These are phyloP conservation scores for Augochlora pura DNA, from an alignment of 1,140 invertebrate genomes.

Conservation along the genomic window DNA sequence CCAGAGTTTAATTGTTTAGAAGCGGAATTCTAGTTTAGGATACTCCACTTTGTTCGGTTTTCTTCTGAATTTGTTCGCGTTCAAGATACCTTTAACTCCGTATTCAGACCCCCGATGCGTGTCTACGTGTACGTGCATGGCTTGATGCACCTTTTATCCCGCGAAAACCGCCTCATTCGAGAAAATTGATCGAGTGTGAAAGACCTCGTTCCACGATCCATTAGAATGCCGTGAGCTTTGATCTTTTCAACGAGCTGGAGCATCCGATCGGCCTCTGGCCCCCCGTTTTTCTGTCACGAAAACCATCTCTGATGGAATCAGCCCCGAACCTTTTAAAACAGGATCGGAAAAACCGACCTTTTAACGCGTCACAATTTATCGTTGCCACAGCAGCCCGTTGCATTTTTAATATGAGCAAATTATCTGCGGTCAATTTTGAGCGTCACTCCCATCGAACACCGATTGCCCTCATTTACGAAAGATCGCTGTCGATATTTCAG, in stretches of 20 bases:
- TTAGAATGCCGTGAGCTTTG: constrained; percentile 69
- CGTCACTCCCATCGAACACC: background rate
- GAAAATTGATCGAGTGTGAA: constrained; percentile 74
- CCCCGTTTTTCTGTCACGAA: background rate
- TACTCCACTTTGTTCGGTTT: background rate
- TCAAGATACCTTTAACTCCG: constrained; percentile 38
- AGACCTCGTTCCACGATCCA: constrained; percentile 65
- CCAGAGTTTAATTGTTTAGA: background rate
- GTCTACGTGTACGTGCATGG: constrained; percentile 61
- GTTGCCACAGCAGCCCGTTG: background rate
- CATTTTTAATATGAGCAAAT: constrained; percentile 23
- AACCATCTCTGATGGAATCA: constrained; percentile 47
- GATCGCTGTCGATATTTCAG: background rate
- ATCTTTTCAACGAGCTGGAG: constrained; percentile 68
- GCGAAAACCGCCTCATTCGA: constrained; percentile 70
- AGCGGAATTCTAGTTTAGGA: background rate
- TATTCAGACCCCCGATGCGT: constrained; percentile 46
- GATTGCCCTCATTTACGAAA: too few species aligned
- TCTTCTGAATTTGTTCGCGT: constrained; percentile 39
- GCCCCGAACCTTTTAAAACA: constrained; percentile 40
- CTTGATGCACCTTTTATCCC: constrained; percentile 75
- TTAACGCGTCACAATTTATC: constrained; percentile 7
- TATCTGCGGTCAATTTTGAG: background rate
- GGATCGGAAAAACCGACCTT: constrained; percentile 16
- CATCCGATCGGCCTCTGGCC: constrained; percentile 54